Conservation (phyloP, 2,888 invertebrate species). For the Theretra japonica region DNA sequence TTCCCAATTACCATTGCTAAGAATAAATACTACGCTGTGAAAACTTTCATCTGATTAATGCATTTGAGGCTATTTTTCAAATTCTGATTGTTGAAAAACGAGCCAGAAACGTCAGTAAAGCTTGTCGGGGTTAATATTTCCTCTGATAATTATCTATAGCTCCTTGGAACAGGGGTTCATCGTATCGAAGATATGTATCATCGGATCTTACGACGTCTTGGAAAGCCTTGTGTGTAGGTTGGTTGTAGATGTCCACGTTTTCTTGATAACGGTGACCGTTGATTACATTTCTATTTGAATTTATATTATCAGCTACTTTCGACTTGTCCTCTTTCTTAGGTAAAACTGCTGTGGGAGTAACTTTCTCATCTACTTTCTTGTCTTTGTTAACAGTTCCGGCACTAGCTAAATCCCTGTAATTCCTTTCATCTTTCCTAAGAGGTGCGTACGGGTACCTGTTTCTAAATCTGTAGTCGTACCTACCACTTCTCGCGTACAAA, state of each 20-base stretch:
- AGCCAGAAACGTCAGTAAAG: conserved; percentile 47
- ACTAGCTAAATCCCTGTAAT: conserved; percentile 74
- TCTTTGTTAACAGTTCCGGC: conserved; percentile 73
- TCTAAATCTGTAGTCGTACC: conserved; percentile 77
- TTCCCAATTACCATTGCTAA: conserved; percentile 40
- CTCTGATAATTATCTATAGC: conserved; percentile 77
- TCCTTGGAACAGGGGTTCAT: conserved; percentile 75
- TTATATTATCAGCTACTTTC: conserved; percentile 47
- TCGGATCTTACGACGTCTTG: conserved; percentile 70
- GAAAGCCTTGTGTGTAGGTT: conserved; percentile 69
- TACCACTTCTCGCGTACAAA: conserved; percentile 67
- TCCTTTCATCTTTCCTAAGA: conserved; percentile 75
- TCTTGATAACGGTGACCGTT: conserved; percentile 81
- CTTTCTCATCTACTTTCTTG: conserved; percentile 75
- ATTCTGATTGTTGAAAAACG: conserved; percentile 49
- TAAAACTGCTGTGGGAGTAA: conserved; percentile 75
- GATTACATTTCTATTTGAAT: conserved; percentile 57
- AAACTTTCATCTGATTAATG: conserved; percentile 33
- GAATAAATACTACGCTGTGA: conserved; percentile 54
- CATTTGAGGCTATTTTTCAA: conserved; percentile 55
- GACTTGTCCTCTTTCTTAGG: conserved; percentile 74
- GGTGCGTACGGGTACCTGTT: conserved; percentile 75
- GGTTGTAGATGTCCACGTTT: conserved; percentile 61
- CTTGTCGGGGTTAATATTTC: conserved; percentile 61
- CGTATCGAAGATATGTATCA: conserved; percentile 71